A percentile compares a stretch with the other conserved stretches of the same genome.
Evolutionary conservation across 2,797 vertebrate species (phyloP).

Genomic region (Chlorospingus semifuscus): DNA sequence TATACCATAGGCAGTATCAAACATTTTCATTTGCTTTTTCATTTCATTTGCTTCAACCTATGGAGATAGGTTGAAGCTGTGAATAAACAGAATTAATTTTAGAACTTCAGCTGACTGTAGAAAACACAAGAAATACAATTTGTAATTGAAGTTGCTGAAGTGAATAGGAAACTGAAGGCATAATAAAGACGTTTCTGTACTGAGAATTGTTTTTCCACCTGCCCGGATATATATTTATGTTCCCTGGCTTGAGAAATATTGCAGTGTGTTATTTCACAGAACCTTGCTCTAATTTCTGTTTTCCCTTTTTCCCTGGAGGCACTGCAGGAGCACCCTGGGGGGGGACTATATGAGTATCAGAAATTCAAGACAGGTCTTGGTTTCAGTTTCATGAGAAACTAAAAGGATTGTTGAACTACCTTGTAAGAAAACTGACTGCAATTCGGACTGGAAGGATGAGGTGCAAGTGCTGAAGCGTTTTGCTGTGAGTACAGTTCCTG

Average conservation of each 20-base stretch:
- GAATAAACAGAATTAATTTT: background rate
- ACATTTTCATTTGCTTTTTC: background rate
- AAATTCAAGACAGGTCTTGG: background rate
- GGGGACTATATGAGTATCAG: background rate
- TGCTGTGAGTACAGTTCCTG: background rate
- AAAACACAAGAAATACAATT: background rate
- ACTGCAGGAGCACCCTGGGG: background rate
- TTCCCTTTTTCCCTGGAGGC: background rate
- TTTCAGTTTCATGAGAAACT: background rate
- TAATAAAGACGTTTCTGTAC: background rate
- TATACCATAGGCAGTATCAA: background rate
- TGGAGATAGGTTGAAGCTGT: background rate
- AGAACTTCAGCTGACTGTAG: background rate
- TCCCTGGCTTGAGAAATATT: background rate
- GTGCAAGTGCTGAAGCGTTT: background rate
- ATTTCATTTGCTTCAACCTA: background rate
- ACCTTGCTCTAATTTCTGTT: background rate
- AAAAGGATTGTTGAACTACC: background rate
- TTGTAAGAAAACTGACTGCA: background rate
- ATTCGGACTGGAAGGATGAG: background rate
- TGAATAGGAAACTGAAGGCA: background rate
- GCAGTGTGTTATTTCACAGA: background rate
- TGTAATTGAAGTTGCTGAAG: background rate
- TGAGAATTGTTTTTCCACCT: background rate
- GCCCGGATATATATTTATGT: background rate